A percentile compares a stretch with the other conserved stretches of the same genome.
Evolutionary conservation across 2,888 invertebrate species (phyloP).

Genomic region (Anthoptus insignis): DNA sequence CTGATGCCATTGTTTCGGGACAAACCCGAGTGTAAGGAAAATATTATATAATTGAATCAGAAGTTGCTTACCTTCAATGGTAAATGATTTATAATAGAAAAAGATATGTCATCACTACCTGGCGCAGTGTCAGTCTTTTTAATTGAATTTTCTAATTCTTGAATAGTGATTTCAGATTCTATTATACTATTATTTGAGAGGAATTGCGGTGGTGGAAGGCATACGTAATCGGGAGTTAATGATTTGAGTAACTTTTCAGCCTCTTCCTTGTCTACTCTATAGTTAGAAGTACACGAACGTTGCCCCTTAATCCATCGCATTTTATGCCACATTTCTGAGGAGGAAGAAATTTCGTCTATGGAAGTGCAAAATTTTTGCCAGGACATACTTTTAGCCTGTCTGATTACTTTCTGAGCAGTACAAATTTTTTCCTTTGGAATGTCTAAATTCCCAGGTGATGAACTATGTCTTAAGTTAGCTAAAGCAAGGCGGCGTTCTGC

Average conservation of each 20-base stretch:
- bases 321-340: conserved; percentile 27
- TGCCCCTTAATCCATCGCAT: conserved; percentile 35
- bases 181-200: conserved; percentile 15
- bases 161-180: conserved; percentile 25
- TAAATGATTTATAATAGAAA: conserved; percentile 41
- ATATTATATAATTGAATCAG: conserved; percentile 36
- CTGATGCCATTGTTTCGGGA: not conserved
- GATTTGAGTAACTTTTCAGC: conserved; percentile 24
- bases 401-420: conserved; percentile 8
- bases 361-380: conserved; percentile 17
- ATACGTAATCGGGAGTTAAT: conserved; percentile 41
- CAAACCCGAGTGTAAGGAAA: not conserved
- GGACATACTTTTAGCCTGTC: conserved; percentile 19
- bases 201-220: conserved; percentile 22
- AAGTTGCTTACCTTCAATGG: conserved; percentile 28
- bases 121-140: conserved; percentile 39
- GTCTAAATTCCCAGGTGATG: conserved; percentile 12
- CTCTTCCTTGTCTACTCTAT: conserved; percentile 31
- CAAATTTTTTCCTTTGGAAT: conserved; percentile 14
- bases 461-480: conserved; percentile 12
- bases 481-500: too few relatives aligned
- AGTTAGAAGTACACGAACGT: too few relatives aligned
- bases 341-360: conserved; percentile 10
- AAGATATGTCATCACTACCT: conserved; percentile 39
- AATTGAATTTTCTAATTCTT: conserved; percentile 38